A percentile compares a stretch with the other conserved stretches of the same genome.
Evolutionary conservation across 1,140 invertebrate genomes (phyloP).

Genomic region (Calliphora vicina): DNA sequence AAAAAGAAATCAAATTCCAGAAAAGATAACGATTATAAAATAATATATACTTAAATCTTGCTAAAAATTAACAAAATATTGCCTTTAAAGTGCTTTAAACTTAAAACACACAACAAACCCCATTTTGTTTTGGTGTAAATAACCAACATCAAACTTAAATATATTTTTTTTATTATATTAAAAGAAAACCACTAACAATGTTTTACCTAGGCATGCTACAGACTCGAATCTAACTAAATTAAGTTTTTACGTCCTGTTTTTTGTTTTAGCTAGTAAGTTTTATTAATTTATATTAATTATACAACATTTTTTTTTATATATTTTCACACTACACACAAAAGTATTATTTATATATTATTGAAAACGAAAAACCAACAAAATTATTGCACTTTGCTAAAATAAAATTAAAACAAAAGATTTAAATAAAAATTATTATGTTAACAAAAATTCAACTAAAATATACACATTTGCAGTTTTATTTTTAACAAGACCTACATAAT

Average conservation of each 20-base stretch:
- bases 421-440: neutral
- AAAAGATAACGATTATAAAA: neutral
- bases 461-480: neutral
- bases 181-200: neutral
- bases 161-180: too few relatives aligned
- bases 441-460: neutral
- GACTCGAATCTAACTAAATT: neutral
- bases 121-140: too few relatives aligned
- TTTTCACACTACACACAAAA: neutral
- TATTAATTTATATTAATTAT: neutral
- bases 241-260: neutral
- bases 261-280: neutral
- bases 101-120: too few relatives aligned
- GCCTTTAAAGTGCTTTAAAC: constrained; percentile 32
- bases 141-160: neutral
- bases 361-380: neutral
- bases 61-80: constrained; percentile 18
- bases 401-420: neutral
- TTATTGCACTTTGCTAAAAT: neutral
- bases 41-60: neutral
- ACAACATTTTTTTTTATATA: neutral
- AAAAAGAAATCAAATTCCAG: neutral
- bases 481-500: constrained; percentile 11
- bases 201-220: too few relatives aligned
- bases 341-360: constrained; percentile 8